Conservation (phyloP, 2,888 invertebrate genomes). For the Cheilosia impressa region DNA sequence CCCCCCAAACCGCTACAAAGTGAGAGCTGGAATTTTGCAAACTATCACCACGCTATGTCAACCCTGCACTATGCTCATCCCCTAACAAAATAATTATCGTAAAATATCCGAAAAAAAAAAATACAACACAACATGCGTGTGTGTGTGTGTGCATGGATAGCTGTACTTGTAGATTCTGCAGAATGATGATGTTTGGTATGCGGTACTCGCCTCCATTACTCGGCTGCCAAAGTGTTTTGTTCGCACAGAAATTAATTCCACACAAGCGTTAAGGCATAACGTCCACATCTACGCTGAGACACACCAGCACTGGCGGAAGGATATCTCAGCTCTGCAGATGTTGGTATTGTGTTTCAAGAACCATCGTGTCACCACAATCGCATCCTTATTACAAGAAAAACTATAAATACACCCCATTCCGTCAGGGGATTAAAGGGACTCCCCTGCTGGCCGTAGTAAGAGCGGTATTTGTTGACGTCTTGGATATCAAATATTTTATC, state of each 20-base stretch:
- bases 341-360: slow-evolving; percentile 66
- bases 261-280: slow-evolving; percentile 63
- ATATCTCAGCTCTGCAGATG: slow-evolving; percentile 68
- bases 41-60: slow-evolving; percentile 40
- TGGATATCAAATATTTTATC: slow-evolving; percentile 72
- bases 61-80: slow-evolving; percentile 23
- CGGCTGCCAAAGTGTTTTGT: slow-evolving; percentile 64
- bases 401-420: slow-evolving; percentile 1
- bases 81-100: slow-evolving; percentile 66
- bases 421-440: slow-evolving; percentile 53
- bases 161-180: slow-evolving; percentile 43
- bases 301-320: slow-evolving; percentile 38
- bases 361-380: slow-evolving; percentile 48
- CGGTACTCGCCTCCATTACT: slow-evolving; percentile 14
- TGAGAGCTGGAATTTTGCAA: slow-evolving; percentile 49
- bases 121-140: slow-evolving; percentile 17
- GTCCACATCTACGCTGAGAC: slow-evolving; percentile 53
- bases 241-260: slow-evolving; percentile 67
- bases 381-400: slow-evolving; percentile 37
- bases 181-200: slow-evolving; percentile 64
- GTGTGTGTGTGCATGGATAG: not conserved
- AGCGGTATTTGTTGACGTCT: slow-evolving; percentile 67
- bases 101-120: slow-evolving; percentile 56
- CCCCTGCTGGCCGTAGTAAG: slow-evolving; percentile 7
- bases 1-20: not conserved